Conservation (phyloP, 2,888 invertebrate genomes). For the Drosophila eohydei region DNA sequence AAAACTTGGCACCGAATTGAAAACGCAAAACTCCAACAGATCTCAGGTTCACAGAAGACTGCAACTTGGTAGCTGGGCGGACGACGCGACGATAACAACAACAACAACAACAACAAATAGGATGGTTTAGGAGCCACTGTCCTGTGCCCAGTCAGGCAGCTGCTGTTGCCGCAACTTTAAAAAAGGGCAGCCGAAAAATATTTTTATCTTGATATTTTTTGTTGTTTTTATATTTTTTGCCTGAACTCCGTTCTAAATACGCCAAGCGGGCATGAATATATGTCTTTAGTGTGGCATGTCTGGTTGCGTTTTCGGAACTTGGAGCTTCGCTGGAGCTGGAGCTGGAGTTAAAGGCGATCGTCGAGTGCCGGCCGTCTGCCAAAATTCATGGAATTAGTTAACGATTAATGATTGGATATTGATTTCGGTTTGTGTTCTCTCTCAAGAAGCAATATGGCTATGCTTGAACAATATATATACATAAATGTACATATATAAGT, state of each 20-base stretch:
- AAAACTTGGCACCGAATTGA: conserved; percentile 66
- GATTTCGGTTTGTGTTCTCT: conserved; percentile 55
- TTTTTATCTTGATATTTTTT: conserved; percentile 77
- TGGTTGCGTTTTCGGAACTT: conserved; percentile 76
- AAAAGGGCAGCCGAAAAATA: conserved; percentile 75
- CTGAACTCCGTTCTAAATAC: conserved; percentile 68
- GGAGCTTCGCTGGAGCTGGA: conserved; percentile 59
- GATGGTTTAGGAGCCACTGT: conserved; percentile 60
- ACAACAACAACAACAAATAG: conserved; percentile 56
- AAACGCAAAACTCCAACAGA: conserved; percentile 47
- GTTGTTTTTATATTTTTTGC: conserved; percentile 33
- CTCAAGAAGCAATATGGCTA: conserved; percentile 13
- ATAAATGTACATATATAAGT: background rate
- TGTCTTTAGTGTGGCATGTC: conserved; percentile 78
- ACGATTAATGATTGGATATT: conserved; percentile 81
- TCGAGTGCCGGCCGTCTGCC: conserved; percentile 47
- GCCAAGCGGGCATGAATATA: conserved; percentile 73
- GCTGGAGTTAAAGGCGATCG: conserved; percentile 22
- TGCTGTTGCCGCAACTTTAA: conserved; percentile 52
- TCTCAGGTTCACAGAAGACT: conserved; percentile 36
- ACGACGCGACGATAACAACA: conserved; percentile 57
- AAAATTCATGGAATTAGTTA: conserved; percentile 80
- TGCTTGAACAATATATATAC: background rate
- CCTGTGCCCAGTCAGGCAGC: conserved; percentile 38
- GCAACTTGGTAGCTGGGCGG: conserved; percentile 35